Conservation (phyloP, 1,140 invertebrate species). For the Bemisia tabaci region DNA sequence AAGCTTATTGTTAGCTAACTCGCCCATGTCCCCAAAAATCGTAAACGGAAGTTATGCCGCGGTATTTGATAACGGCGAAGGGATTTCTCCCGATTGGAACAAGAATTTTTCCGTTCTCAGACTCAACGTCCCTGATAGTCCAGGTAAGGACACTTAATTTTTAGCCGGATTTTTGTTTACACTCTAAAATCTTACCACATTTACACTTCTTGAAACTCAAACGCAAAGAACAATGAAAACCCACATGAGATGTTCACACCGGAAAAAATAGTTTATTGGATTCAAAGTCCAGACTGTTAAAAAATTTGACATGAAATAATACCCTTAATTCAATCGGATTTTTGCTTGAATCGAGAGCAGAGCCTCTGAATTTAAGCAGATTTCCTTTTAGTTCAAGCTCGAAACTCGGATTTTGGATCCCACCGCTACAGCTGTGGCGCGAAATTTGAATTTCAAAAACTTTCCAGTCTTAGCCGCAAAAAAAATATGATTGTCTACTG, state of each 20-base stretch:
- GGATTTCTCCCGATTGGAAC: conserved; percentile 58
- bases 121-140: conserved; percentile 40
- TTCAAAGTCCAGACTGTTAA: no score
- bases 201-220: neutral
- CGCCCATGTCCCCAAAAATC: conserved; percentile 92
- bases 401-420: no score
- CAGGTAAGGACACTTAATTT: conserved; percentile 41
- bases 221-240: neutral
- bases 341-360: no score
- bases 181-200: neutral
- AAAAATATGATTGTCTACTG: no score
- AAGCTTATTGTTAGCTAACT: conserved; percentile 81
- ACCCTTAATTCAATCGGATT: no score
- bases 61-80: conserved; percentile 78
- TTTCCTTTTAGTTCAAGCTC: no score
- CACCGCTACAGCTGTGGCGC: no score
- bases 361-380: no score
- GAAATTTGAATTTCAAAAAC: no score
- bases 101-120: conserved; percentile 25
- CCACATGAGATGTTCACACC: neutral
- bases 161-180: conserved; percentile 17
- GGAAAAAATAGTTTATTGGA: no score
- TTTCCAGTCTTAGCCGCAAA: no score
- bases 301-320: no score
- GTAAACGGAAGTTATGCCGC: conserved; percentile 93